Evolutionary conservation across 2,888 invertebrate genomes (phyloP).

Genomic region (Metacarcinus magister): DNA sequence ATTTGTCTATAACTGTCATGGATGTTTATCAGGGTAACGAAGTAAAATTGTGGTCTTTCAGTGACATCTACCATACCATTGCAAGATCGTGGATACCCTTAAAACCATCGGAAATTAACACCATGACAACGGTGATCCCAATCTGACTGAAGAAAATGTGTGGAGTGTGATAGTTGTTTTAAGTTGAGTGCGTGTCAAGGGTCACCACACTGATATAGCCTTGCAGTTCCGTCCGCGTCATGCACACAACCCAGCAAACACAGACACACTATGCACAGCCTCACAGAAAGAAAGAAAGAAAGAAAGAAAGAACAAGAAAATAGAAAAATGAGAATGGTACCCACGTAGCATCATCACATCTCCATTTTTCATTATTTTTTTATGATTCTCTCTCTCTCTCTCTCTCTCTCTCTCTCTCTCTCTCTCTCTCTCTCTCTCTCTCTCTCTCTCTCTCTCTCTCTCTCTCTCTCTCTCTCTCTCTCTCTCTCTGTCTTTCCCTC

Average conservation of each 20-base stretch:
- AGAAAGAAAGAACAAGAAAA: neutral
- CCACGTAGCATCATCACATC: neutral
- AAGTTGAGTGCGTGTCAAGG: no score
- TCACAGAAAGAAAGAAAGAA: neutral
- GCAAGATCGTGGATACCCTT: no score
- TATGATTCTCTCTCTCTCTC: no score
- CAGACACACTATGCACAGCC: neutral
- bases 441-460: constrained; percentile 46
- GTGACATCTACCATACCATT: no score
- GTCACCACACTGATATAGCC: neutral
- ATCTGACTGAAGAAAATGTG: no score
- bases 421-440: constrained; percentile 44
- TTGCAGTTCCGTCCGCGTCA: neutral
- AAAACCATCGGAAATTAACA: no score
- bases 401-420: neutral
- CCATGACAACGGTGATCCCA: no score
- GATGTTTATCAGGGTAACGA: no score
- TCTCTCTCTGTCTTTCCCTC: constrained; percentile 18
- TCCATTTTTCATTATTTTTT: neutral
- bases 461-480: neutral
- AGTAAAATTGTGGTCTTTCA: no score
- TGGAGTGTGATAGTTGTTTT: no score
- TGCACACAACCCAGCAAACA: neutral
- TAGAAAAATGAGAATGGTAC: neutral
- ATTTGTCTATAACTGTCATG: no score